Conservation (phyloP, 2,113 vertebrate genomes). For the Marcusenius ussheri region DNA sequence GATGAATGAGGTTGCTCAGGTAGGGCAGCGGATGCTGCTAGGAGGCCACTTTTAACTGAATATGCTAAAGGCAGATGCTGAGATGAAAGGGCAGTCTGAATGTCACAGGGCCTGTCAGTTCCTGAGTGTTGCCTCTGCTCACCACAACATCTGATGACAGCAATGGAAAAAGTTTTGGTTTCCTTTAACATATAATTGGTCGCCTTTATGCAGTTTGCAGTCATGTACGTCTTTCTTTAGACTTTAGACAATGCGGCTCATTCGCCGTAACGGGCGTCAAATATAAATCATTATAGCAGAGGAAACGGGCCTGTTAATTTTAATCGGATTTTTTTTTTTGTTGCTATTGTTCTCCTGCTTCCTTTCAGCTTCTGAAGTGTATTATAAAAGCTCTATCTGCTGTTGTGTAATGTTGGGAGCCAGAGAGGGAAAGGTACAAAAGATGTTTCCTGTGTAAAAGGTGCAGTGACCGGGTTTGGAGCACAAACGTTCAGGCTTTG, state of each 20-base stretch:
- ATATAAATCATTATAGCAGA: constrained; percentile 51
- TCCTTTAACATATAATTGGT: constrained; percentile 78
- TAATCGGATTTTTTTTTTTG: constrained; percentile 27
- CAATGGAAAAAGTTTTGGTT: constrained; percentile 71
- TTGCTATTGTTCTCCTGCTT: constrained; percentile 38
- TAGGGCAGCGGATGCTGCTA: constrained; percentile 63
- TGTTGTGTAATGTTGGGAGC: background rate
- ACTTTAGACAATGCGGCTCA: constrained; percentile 47
- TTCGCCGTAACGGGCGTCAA: constrained; percentile 47
- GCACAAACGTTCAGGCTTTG: background rate
- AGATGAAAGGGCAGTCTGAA: constrained; percentile 70
- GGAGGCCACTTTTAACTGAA: constrained; percentile 77
- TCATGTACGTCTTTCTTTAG: constrained; percentile 48
- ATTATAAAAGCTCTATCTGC: background rate
- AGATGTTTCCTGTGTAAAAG: background rate
- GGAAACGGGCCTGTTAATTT: constrained; percentile 43
- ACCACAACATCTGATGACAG: constrained; percentile 81
- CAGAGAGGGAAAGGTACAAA: background rate
- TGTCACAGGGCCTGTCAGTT: constrained; percentile 56
- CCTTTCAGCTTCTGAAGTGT: constrained; percentile 14
- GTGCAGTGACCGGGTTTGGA: background rate
- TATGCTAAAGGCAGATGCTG: constrained; percentile 71
- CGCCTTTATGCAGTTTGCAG: constrained; percentile 71
- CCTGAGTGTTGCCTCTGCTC: constrained; percentile 65
- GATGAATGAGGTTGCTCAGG: constrained; percentile 63